Conservation (phyloP, 2,888 invertebrate species). For the Calameuta filiformis region DNA sequence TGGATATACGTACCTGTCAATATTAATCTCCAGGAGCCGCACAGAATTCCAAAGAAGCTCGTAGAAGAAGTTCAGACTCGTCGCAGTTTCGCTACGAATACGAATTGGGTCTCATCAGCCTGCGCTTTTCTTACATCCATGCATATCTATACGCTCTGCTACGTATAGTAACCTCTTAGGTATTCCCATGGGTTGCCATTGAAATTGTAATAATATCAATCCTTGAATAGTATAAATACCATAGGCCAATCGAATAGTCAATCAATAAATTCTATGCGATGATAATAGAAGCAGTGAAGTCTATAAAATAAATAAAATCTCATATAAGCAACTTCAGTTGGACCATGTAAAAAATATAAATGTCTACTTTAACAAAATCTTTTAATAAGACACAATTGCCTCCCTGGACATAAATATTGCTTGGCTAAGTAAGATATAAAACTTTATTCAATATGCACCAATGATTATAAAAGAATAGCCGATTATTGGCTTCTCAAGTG, state of each 20-base stretch:
- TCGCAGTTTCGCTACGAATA: background rate
- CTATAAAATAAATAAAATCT: background rate
- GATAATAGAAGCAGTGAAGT: background rate
- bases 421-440: background rate
- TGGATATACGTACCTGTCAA: conserved; percentile 44
- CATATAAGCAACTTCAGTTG: background rate
- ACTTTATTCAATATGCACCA: conserved; percentile 22
- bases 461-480: conserved; percentile 39
- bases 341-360: background rate
- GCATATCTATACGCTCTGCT: background rate
- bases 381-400: background rate
- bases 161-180: background rate
- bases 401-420: background rate
- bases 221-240: background rate
- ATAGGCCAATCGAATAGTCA: background rate
- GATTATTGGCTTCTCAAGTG: conserved; percentile 39
- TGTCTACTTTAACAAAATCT: background rate
- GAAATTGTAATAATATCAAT: background rate
- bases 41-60: conserved; percentile 32
- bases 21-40: conserved; percentile 34
- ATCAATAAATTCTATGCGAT: background rate
- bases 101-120: background rate
- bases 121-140: background rate
- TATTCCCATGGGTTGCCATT: background rate
- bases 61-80: background rate